These are phyloP conservation scores for Callyntrura sp. DNA, from an alignment of 2,888 invertebrate species.

Conservation along the genomic window DNA sequence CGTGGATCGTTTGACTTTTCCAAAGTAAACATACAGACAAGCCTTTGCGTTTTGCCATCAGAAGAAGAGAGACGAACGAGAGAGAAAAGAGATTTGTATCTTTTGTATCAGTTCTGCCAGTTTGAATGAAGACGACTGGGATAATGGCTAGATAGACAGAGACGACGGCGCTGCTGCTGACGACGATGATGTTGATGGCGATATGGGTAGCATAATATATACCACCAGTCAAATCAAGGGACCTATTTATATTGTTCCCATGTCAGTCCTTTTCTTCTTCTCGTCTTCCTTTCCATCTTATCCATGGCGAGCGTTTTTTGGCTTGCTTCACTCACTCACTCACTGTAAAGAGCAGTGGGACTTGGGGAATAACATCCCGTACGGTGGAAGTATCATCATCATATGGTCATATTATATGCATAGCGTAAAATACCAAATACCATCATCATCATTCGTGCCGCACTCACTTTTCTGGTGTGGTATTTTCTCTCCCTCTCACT, in stretches of 20 bases:
- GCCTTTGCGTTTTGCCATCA: neutral
- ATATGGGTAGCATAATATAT: constrained; percentile 35
- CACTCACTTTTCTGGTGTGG: constrained; percentile 36
- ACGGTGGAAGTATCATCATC: neutral
- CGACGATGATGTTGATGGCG: constrained; percentile 35
- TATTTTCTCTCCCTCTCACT: constrained; percentile 32
- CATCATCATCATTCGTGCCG: neutral
- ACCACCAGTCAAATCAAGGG: constrained; percentile 73
- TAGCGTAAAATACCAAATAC: constrained; percentile 27
- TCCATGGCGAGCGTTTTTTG: neutral
- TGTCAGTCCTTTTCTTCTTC: constrained; percentile 69
- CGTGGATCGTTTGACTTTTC: constrained; percentile 54
- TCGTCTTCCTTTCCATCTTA: neutral
- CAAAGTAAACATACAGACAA: constrained; percentile 18
- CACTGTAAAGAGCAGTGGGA: constrained; percentile 70
- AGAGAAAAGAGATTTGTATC: constrained; percentile 25
- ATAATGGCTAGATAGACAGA: neutral
- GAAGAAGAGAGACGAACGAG: neutral
- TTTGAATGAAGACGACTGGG: constrained; percentile 37
- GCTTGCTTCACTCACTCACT: constrained; percentile 56
- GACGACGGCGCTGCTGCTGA: neutral
- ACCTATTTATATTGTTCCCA: constrained; percentile 77
- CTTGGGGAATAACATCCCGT: constrained; percentile 56
- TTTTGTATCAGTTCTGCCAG: constrained; percentile 28
- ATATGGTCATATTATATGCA: constrained; percentile 8